phyloP scores from a whole-genome alignment of 1,140 invertebrate species.

The Drosophila ironensis region DNA sequence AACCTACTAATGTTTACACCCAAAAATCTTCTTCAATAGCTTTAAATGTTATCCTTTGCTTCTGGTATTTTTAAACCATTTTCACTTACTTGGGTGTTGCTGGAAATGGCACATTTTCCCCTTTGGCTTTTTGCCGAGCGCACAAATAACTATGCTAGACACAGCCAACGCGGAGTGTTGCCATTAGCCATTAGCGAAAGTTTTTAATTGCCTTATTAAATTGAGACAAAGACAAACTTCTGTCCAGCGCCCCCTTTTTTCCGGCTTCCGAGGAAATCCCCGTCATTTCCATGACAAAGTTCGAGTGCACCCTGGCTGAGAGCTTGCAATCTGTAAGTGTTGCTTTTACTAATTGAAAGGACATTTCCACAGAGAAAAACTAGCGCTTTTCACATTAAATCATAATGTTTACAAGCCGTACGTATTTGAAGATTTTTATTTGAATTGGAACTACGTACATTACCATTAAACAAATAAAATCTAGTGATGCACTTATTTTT shows the following conservation, averaged over 20 bases:
- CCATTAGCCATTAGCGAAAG: conserved; percentile 65
- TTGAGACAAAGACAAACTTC: conserved; percentile 50
- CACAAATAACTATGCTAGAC: conserved; percentile 11
- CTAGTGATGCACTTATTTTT: too few species aligned
- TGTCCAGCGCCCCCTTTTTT: not conserved
- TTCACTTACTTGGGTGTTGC: too few species aligned
- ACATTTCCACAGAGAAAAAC: conserved; percentile 7
- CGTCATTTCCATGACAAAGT: conserved; percentile 16
- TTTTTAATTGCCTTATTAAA: conserved; percentile 75
- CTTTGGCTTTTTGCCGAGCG: not conserved
- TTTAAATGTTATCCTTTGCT: too few species aligned
- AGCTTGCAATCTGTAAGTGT: conserved; percentile 72
- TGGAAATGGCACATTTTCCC: not conserved
- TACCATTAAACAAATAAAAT: too few species aligned
- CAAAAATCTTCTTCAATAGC: too few species aligned
- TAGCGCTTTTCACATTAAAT: not conserved
- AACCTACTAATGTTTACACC: too few species aligned
- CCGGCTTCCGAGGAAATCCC: not conserved
- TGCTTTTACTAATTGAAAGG: conserved; percentile 56
- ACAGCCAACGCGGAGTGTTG: conserved; percentile 20
- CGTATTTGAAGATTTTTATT: too few species aligned
- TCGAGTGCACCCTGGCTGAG: conserved; percentile 38
- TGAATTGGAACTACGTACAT: too few species aligned
- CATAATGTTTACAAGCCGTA: not conserved
- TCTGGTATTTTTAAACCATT: too few species aligned